Base-by-base conservation (phyloP, 92 coral and sea anemone genomes). In the Umimayanthus chanpuru region DNA sequence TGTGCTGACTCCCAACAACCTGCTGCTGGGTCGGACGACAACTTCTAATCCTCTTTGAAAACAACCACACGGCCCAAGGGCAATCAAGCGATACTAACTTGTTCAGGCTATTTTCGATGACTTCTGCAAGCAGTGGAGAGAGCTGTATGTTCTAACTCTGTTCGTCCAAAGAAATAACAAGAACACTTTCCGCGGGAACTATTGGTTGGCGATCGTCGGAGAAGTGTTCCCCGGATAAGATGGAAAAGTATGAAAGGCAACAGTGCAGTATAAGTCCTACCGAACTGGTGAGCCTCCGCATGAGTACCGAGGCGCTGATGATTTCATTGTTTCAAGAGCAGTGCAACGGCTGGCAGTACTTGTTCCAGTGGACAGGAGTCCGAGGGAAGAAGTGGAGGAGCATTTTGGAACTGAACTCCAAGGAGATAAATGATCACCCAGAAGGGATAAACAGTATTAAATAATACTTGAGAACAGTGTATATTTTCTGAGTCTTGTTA, bases 131-230 rank as follows among this genome's bases (percentile, higher is more conserved):
- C 50, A 67, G 36, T 88, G 93, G 95, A 88, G 89, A 14, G 89
- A 93, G 87, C 77, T 93, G 15, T 93, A 93, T 79, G 95, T 90
- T 64, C 95, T 93, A 5, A 90, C 87, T 44, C 71, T 93, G 80
- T 9, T 88, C 21, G 77, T 87, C n/a, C 91, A 87, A 64, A 25
- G 94, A 14, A 92, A 90, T 30, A 93, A 90, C 86, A 90, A 88
- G 91, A 90, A 92, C 79, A 90, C 91, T 55, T 73, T 92, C 21
- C 76, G 90, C 12, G 93, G 94, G 30, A 90, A 88, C 28, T 92
- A 88, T 56, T 74, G 85, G 23, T 72, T 90, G 77, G 94, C 90
- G 10, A 70, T 86, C 16, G 92, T 93, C 80, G 92, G 89, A 67
- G 94, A 91, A 73, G 94, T 85, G 56, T 81, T 85, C 65, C 94